phyloP scores from a whole-genome alignment of 2,888 invertebrate genomes.

The Saturnia japonica region DNA sequence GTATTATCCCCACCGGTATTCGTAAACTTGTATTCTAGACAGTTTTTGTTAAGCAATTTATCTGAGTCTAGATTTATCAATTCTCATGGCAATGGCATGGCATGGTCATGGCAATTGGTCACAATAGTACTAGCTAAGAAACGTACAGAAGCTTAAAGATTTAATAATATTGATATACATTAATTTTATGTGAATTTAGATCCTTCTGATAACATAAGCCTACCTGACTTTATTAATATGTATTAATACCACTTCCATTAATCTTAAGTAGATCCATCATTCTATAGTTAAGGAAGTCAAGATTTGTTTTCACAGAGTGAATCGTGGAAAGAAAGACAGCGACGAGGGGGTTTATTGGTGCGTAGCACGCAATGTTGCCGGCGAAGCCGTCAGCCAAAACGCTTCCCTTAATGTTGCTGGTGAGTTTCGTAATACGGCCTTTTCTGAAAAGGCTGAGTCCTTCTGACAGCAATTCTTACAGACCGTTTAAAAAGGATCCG shows the following conservation, averaged over 20 bases:
- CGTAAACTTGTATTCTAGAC: not conserved
- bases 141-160: not conserved
- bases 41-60: not conserved
- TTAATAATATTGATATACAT: not conserved
- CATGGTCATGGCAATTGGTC: not conserved
- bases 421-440: constrained; percentile 64
- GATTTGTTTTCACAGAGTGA: constrained; percentile 82
- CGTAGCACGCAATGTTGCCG: constrained; percentile 94
- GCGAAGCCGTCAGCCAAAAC: constrained; percentile 94
- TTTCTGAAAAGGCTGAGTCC: constrained; percentile 9
- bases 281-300: constrained; percentile 24
- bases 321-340: constrained; percentile 96
- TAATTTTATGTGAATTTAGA: not conserved
- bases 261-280: constrained; percentile 21
- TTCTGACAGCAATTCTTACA: not conserved
- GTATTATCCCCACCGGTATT: no score
- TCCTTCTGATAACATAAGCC: not conserved
- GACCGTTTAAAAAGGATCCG: constrained; percentile 10
- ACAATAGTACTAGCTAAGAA: not conserved
- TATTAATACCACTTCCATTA: constrained; percentile 16
- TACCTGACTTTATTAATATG: constrained; percentile 8
- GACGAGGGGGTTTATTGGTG: constrained; percentile 98
- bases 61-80: not conserved
- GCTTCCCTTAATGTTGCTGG: constrained; percentile 98
- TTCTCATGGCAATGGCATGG: no score